Percentiles rank a stretch among this genome's conserved stretches.
Evolutionary conservation across 64 coral and sea anemone species (phyloP).

Genomic region (Montipora sp.): DNA sequence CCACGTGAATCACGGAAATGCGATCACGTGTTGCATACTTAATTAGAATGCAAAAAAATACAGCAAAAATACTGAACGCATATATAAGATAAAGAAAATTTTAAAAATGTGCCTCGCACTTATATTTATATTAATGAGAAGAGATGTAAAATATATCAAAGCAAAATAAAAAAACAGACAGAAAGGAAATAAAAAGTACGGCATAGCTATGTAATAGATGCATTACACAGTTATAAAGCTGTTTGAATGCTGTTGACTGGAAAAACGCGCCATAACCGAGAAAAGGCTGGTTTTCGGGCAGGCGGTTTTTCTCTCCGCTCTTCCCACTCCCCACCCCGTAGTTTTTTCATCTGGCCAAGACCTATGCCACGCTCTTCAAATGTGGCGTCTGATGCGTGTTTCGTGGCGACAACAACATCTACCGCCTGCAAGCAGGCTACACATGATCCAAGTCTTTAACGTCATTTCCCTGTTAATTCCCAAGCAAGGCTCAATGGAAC

Average conservation of each 20-base stretch:
- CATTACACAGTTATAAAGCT: not conserved
- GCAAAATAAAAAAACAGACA: not conserved
- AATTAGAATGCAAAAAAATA: not conserved
- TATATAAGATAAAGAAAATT: not conserved
- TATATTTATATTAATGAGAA: not conserved
- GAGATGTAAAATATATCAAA: not conserved
- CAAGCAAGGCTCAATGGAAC: too few species aligned
- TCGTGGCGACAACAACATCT: too few species aligned
- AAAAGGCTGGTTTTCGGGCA: too few species aligned
- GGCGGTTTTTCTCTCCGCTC: too few species aligned
- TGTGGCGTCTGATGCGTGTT: too few species aligned
- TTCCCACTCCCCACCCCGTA: too few species aligned
- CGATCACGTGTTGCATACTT: slow-evolving; percentile 5
- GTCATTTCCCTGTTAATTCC: too few species aligned
- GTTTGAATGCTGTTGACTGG: slow-evolving; percentile 1
- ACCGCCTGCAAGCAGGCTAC: too few species aligned
- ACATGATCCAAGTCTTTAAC: too few species aligned
- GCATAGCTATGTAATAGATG: not conserved
- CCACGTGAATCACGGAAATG: not conserved
- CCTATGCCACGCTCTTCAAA: too few species aligned
- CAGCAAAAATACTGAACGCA: not conserved
- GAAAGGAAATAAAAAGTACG: slow-evolving; percentile 5
- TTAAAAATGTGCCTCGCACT: not conserved
- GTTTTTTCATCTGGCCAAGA: too few species aligned
- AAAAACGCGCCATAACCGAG: too few species aligned